Evolutionary conservation across 2,797 vertebrate species (phyloP).

Genomic region (Steatocranus sp.): DNA sequence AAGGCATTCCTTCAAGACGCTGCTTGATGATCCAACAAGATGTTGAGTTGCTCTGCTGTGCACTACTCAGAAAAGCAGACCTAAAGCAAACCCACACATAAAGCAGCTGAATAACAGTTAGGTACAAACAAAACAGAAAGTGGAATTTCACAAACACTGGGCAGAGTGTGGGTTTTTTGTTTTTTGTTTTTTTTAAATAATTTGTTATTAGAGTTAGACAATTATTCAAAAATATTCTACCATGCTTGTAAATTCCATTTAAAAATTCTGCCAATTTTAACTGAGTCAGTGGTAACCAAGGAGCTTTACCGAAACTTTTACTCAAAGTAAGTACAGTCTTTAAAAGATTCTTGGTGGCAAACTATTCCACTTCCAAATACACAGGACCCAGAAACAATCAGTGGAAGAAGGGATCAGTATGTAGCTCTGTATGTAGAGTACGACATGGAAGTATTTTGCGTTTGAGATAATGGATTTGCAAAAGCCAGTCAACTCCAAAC

Average conservation of each 20-base stretch:
- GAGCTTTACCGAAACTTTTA: background rate
- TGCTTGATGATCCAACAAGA: background rate
- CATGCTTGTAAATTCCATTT: background rate
- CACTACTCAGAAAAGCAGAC: background rate
- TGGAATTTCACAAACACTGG: background rate
- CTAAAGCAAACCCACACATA: background rate
- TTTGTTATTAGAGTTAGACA: background rate
- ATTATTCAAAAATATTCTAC: background rate
- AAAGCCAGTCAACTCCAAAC: background rate
- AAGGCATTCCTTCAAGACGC: background rate
- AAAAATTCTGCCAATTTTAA: background rate
- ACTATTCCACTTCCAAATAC: background rate
- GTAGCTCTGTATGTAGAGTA: background rate
- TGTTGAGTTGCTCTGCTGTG: background rate
- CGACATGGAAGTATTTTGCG: fast-evolving
- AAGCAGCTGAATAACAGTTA: background rate
- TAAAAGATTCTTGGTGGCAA: background rate
- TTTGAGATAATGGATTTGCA: background rate
- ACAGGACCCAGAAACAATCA: background rate
- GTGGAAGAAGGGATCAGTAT: background rate
- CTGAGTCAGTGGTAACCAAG: background rate
- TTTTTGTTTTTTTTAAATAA: fast-evolving
- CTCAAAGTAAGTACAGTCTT: background rate
- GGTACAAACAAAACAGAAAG: background rate
- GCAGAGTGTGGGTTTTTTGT: background rate